These are phyloP conservation scores for Sparus aurata DNA, from an alignment of 2,797 vertebrate genomes.

Conservation along the genomic window DNA sequence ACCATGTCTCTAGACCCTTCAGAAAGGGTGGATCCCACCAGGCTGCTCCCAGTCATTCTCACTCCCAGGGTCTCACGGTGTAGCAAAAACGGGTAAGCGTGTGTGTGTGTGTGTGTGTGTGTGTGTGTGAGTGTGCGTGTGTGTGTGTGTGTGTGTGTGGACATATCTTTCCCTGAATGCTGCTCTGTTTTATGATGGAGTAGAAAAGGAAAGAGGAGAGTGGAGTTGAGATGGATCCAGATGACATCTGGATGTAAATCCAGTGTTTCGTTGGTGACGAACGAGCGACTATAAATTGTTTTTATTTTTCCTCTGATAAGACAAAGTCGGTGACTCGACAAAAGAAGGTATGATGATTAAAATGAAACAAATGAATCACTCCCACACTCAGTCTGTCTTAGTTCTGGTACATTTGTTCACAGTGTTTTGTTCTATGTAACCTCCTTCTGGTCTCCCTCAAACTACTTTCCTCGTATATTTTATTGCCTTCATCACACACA, in stretches of 20 bases:
- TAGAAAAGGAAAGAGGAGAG: constrained; percentile 17
- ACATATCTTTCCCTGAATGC: constrained; percentile 34
- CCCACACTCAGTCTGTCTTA: background rate
- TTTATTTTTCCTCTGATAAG: background rate
- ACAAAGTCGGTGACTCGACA: background rate
- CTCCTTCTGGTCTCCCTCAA: background rate
- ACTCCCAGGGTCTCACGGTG: no score
- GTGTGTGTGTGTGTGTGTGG: background rate
- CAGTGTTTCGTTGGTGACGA: background rate
- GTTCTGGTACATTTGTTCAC: background rate
- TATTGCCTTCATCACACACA: no score
- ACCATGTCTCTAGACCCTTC: no score
- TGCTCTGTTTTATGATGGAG: constrained; percentile 52
- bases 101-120: constrained; percentile 67
- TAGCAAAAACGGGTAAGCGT: no score
- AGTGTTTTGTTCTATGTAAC: background rate
- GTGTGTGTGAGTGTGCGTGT: background rate
- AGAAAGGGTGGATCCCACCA: no score
- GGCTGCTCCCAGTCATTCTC: no score
- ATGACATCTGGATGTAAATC: constrained; percentile 25
- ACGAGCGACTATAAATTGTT: accelerated
- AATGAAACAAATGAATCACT: background rate
- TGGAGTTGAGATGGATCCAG: background rate
- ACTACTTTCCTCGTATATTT: no score
- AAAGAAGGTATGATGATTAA: background rate